Conservation (phyloP, 2,797 vertebrate genomes). For the Caiman crocodilus region DNA sequence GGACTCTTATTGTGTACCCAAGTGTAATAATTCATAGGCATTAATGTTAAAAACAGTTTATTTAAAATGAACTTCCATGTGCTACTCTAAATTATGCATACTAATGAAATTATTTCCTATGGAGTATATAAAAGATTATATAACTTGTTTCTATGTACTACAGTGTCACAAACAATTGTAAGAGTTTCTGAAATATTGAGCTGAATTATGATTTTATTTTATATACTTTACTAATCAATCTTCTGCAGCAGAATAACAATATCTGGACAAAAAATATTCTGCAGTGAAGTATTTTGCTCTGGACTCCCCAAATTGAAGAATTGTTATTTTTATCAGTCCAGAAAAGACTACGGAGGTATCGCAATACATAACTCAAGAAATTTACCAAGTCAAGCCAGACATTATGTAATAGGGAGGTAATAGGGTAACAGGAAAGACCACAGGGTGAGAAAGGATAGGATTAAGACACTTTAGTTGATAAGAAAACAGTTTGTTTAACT, state of each 20-base stretch:
- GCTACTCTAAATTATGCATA: neutral
- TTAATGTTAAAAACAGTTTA: neutral
- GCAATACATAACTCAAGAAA: neutral
- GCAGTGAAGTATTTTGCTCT: neutral
- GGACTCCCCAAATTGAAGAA: neutral
- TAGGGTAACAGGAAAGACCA: neutral
- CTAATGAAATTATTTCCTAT: neutral
- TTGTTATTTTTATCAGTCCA: neutral
- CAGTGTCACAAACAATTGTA: neutral
- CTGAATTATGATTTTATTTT: neutral
- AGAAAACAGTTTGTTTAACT: neutral
- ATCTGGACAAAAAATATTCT: neutral
- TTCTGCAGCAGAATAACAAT: neutral
- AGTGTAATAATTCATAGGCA: neutral
- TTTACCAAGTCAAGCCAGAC: neutral
- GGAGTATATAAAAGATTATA: neutral
- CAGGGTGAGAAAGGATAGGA: neutral
- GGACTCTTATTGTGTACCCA: neutral
- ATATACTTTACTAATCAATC: neutral
- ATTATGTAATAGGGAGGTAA: neutral
- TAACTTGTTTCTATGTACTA: neutral
- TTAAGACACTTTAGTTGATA: neutral
- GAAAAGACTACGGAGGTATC: neutral
- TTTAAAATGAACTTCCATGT: neutral
- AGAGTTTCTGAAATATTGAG: neutral